Evolutionary conservation across 1,140 invertebrate species (phyloP), one percentile per base, ranked within the genome.

Genomic region (Micrasema longulum): DNA sequence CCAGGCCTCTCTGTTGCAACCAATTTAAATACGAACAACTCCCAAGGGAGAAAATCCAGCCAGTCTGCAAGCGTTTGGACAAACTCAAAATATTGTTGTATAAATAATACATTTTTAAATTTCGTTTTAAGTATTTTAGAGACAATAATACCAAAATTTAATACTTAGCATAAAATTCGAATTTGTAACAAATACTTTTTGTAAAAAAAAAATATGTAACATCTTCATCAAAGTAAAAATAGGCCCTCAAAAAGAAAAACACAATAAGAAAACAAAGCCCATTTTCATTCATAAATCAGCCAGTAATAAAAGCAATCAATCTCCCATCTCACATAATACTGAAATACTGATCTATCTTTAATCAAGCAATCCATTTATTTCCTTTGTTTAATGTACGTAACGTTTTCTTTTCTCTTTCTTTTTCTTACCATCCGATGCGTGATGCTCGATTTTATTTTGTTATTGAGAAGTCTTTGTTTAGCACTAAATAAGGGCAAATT

Each of bases 321-420:
- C 57, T 63, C 57, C 18, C 57, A 12, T 63, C 22, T 63, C 57
- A 20, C 18, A 63, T 63, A 20, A 22, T 43, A 45, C 57, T 22
- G 20, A 62, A 36, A 60, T 60, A 60, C 55, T 43, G 57, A 63
- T 63, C 38, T 63, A 63, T 52, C 48, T 67, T 67, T 38, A 67
- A 67, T 67, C 64, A 67, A 67, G 31, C 48, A 67, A 52, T 67
- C 47, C 48, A 41, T 67, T 67, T 67, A 52, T 52, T 67, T 53
- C 31, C 64, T 67, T 67, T 67, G 64, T 67, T 67, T 20, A 16
- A 18, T 52, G 47, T 67, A 23, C 41, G 12, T 48, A n/a, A n/a
- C 31, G 26, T 65, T 53, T 36, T 53, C n/a, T 26, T 36, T 53
- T 66, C 38, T 67, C 45, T 31, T 67, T 20, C 45, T 7, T 23